phyloP scores from a whole-genome alignment of 2,797 vertebrate genomes.

The Fistularia commersonii region DNA sequence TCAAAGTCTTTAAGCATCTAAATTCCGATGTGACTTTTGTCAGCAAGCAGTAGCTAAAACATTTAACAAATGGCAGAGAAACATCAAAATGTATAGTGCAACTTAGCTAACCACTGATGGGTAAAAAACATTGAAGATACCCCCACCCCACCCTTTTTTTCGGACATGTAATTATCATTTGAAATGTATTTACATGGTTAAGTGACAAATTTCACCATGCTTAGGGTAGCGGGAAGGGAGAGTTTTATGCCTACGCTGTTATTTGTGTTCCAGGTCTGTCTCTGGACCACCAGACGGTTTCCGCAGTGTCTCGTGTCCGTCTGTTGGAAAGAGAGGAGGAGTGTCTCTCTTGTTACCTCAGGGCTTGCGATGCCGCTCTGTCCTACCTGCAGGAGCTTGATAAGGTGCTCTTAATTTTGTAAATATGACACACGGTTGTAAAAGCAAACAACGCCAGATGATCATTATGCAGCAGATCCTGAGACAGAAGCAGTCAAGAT shows the following conservation, averaged over 20 bases:
- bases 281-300: conserved; percentile 85
- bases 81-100: too few species aligned
- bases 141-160: too few species aligned
- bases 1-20: too few species aligned
- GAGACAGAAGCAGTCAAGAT: too few species aligned
- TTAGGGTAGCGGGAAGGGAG: neutral
- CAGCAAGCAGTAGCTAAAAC: too few species aligned
- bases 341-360: conserved; percentile 88
- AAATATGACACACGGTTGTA: neutral
- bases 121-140: too few species aligned
- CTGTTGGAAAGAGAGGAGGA: conserved; percentile 90
- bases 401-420: conserved; percentile 74
- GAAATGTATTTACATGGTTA: neutral
- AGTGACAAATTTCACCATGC: neutral
- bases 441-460: neutral
- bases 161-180: neutral
- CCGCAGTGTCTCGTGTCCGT: conserved; percentile 84
- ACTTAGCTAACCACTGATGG: too few species aligned
- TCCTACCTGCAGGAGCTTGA: conserved; percentile 93
- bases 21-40: too few species aligned
- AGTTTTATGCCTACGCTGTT: neutral
- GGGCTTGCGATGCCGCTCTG: conserved; percentile 84
- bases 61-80: too few species aligned
- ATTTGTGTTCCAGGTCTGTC: conserved; percentile 81
- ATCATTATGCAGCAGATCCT: too few species aligned